These are phyloP conservation scores for Eubasilissa regina DNA, from an alignment of 1,140 invertebrate species.

Conservation along the genomic window DNA sequence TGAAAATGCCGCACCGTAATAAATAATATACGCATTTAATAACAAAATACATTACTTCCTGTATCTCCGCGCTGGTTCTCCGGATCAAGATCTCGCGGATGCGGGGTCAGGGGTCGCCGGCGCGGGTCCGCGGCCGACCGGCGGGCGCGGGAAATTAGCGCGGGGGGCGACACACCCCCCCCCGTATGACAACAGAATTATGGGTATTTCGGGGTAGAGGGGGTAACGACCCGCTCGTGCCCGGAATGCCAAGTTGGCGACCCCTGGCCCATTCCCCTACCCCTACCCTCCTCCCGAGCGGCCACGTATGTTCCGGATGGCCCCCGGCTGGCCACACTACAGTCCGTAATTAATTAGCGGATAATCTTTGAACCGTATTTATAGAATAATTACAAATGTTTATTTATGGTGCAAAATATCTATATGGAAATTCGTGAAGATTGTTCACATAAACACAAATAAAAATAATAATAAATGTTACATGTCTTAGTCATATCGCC, in stretches of 20 bases:
- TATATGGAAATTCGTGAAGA: background rate
- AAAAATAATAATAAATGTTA: too few relatives aligned
- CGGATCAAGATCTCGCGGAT: slow-evolving; percentile 2
- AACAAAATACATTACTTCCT: background rate
- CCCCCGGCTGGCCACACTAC: slow-evolving; percentile 22
- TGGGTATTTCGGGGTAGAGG: slow-evolving; percentile 27
- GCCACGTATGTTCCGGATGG: slow-evolving; percentile 18
- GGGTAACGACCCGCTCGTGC: slow-evolving; percentile 35
- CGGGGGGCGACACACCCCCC: background rate
- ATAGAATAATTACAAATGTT: slow-evolving; percentile 29
- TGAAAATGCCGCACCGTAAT: background rate
- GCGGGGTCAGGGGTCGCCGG: slow-evolving; percentile 17
- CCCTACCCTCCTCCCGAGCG: background rate
- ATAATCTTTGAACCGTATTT: slow-evolving; percentile 31
- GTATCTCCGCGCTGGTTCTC: background rate
- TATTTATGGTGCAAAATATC: background rate
- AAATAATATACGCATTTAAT: background rate
- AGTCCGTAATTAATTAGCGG: slow-evolving; percentile 34
- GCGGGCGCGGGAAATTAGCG: slow-evolving; percentile 30
- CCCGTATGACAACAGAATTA: slow-evolving; percentile 41
- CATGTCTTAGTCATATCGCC: too few relatives aligned
- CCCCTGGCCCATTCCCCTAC: slow-evolving; percentile 14
- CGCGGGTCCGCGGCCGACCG: background rate
- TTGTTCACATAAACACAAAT: too few relatives aligned
- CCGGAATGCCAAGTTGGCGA: slow-evolving; percentile 34